Percentiles rank a stretch among this genome's conserved stretches.
Conservation (phyloP, 2,888 invertebrate species). For the Drosophila falleni region DNA sequence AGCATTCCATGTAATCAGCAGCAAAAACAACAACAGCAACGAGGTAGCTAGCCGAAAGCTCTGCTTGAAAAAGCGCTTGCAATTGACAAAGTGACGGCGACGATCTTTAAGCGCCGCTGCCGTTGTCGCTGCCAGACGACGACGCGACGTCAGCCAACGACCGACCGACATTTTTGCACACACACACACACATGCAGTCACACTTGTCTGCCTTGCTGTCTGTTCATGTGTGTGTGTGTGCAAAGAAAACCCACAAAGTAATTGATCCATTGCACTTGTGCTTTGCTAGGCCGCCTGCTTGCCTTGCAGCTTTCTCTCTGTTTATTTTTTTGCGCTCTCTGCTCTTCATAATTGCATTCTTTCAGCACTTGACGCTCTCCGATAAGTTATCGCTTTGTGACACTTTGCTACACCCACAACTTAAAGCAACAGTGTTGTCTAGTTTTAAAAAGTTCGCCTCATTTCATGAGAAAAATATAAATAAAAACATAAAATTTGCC, state of each 20-base stretch:
- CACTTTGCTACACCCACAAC: slow-evolving; percentile 5
- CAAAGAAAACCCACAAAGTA: slow-evolving; percentile 74
- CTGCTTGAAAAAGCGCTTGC: slow-evolving; percentile 54
- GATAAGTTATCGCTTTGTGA: slow-evolving; percentile 41
- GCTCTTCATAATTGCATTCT: slow-evolving; percentile 56
- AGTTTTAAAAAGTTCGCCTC: background rate
- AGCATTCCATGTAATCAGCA: slow-evolving; percentile 75
- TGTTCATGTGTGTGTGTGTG: slow-evolving; percentile 31
- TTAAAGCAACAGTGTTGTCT: background rate
- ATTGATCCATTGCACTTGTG: slow-evolving; percentile 82
- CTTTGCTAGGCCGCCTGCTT: slow-evolving; percentile 53
- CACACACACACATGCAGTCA: slow-evolving; percentile 17
- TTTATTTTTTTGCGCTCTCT: slow-evolving; percentile 15
- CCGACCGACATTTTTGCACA: slow-evolving; percentile 75
- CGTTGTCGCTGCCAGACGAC: slow-evolving; percentile 31
- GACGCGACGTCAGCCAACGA: slow-evolving; percentile 54
- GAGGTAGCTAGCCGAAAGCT: slow-evolving; percentile 47
- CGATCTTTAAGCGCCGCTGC: slow-evolving; percentile 58
- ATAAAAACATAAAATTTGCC: too few relatives aligned
- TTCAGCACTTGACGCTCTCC: slow-evolving; percentile 18
- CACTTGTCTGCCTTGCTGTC: slow-evolving; percentile 46
- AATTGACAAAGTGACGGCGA: slow-evolving; percentile 60
- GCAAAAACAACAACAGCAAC: slow-evolving; percentile 34
- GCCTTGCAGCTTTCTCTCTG: slow-evolving; percentile 69
- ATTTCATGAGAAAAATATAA: too few relatives aligned